These are phyloP conservation scores for Agriopis aurantiaria DNA, from an alignment of 2,888 invertebrate genomes.

Conservation along the genomic window DNA sequence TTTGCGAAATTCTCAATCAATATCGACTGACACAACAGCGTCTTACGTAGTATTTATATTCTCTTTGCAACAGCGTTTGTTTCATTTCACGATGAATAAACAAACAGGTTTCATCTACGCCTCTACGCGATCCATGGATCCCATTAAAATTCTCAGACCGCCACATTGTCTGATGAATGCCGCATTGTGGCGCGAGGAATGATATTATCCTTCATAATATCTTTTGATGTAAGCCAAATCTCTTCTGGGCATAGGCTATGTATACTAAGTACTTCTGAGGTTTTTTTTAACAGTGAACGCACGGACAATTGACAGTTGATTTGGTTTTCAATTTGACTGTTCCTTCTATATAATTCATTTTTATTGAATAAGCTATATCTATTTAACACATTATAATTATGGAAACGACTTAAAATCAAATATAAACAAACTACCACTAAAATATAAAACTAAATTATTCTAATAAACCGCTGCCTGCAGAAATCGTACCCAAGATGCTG, in stretches of 20 bases:
- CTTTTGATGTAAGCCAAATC: conserved; percentile 36
- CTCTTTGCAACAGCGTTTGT: conserved; percentile 5
- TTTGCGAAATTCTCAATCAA: background rate
- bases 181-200: conserved; percentile 68
- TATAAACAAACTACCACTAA: too few species aligned
- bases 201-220: conserved; percentile 59
- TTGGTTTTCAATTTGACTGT: too few species aligned
- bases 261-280: background rate
- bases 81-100: background rate
- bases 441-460: too few species aligned
- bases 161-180: conserved; percentile 56
- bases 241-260: too few species aligned
- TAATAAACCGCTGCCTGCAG: too few species aligned
- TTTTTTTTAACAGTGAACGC: background rate
- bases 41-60: too few species aligned
- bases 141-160: conserved; percentile 64
- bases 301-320: too few species aligned
- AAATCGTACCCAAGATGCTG: too few species aligned
- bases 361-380: too few species aligned
- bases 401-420: too few species aligned
- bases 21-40: conserved; percentile 5
- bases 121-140: conserved; percentile 26
- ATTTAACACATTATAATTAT: too few species aligned
- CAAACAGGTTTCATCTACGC: conserved; percentile 15
- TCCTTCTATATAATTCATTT: too few species aligned